Conservation (phyloP, 1,140 invertebrate genomes). For the Diorhabda sublineata region DNA sequence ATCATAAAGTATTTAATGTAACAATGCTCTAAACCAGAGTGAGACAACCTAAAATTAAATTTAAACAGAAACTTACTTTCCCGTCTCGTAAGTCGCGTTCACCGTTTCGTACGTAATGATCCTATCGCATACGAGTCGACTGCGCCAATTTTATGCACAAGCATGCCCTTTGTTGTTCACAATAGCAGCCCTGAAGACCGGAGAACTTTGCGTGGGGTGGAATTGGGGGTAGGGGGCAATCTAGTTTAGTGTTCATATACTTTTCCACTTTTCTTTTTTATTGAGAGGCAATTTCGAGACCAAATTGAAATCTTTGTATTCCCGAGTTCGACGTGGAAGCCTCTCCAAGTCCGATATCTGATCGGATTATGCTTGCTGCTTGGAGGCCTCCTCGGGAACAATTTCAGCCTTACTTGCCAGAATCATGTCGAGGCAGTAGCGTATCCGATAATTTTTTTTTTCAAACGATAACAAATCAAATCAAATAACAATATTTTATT, state of each 20-base stretch:
- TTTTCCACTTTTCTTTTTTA: slow-evolving; percentile 40
- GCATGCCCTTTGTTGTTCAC: slow-evolving; percentile 29
- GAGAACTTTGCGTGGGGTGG: slow-evolving; percentile 11
- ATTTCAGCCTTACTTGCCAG: slow-evolving; percentile 9
- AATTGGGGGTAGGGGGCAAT: slow-evolving; percentile 27
- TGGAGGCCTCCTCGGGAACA: slow-evolving; percentile 19
- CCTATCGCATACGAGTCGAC: slow-evolving; percentile 7
- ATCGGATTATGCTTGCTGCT: slow-evolving; percentile 45
- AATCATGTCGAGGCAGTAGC: neutral
- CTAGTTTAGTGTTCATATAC: slow-evolving; percentile 43
- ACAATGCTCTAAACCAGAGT: neutral
- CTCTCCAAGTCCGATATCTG: slow-evolving; percentile 46
- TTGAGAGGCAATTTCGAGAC: slow-evolving; percentile 47
- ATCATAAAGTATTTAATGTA: slow-evolving; percentile 1
- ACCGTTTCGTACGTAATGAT: slow-evolving; percentile 5
- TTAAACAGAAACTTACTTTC: slow-evolving; percentile 1
- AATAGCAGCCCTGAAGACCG: slow-evolving; percentile 22
- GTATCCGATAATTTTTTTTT: neutral
- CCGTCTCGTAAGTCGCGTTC: neutral
- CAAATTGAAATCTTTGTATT: slow-evolving; percentile 49
- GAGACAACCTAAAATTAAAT: slow-evolving; percentile 1
- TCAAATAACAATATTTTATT: no score
- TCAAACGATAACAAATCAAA: no score
- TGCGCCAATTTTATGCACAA: slow-evolving; percentile 23
- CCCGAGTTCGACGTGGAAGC: slow-evolving; percentile 42